A percentile compares a stretch with the other conserved stretches of the same genome.
Evolutionary conservation across 2,888 invertebrate genomes (phyloP).

Genomic region (Caenorhabditis zanzibari): DNA sequence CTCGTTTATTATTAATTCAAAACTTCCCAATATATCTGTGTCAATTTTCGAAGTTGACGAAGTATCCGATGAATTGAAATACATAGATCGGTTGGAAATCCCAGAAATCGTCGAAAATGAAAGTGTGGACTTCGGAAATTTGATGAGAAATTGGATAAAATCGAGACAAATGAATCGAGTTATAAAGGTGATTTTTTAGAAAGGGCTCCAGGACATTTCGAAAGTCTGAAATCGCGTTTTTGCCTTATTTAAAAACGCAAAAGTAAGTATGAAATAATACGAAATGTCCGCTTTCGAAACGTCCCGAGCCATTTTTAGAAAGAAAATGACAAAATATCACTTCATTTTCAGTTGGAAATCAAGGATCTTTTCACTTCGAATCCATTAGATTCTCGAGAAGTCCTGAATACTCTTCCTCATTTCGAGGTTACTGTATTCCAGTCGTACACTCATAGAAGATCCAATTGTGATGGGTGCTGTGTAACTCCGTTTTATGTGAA

Average conservation of each 20-base stretch:
- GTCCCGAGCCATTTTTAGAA: too few species aligned
- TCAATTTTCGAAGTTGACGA: conserved; percentile 40
- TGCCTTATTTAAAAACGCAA: background rate
- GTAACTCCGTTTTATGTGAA: conserved; percentile 58
- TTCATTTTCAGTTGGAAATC: conserved; percentile 40
- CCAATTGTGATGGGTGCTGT: conserved; percentile 40
- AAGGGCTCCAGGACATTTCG: background rate
- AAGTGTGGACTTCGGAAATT: conserved; percentile 13
- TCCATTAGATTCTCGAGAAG: background rate
- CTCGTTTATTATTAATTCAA: conserved; percentile 17
- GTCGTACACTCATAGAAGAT: background rate
- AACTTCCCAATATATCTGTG: conserved; percentile 3
- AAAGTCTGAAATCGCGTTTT: background rate
- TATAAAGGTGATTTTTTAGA: conserved; percentile 26
- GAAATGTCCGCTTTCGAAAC: too few species aligned
- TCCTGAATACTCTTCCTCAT: conserved; percentile 18
- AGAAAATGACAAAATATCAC: too few species aligned
- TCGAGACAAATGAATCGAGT: background rate
- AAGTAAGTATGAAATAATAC: too few species aligned
- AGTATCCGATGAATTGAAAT: conserved; percentile 27
- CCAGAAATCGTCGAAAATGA: background rate
- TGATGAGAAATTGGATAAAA: conserved; percentile 7
- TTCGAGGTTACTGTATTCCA: conserved; percentile 32
- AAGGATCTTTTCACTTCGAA: background rate
- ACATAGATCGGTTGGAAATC: conserved; percentile 27